Percentiles rank a stretch among this genome's conserved stretches.
Evolutionary conservation across 2,797 vertebrate genomes (phyloP).

Genomic region (Pristis pectinata): DNA sequence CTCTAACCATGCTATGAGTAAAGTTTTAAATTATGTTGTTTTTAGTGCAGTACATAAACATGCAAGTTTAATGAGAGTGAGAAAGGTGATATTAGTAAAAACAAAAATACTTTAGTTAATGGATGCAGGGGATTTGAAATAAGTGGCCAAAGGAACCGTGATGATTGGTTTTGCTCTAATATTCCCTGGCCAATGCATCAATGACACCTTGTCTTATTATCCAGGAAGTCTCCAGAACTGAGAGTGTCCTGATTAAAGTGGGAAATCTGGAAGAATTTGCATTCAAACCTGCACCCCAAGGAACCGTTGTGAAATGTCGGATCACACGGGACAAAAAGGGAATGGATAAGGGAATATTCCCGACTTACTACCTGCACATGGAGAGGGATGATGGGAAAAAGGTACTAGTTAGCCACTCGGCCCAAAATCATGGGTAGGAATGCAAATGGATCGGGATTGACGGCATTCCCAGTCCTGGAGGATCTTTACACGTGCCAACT

Average conservation of each 20-base stretch:
- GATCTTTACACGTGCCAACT: no score
- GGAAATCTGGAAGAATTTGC: conserved; percentile 70
- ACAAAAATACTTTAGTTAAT: no score
- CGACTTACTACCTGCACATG: conserved; percentile 80
- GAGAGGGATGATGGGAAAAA: conserved; percentile 69
- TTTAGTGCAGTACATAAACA: no score
- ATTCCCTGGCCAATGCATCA: not conserved
- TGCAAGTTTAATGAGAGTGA: no score
- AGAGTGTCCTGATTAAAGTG: conserved; percentile 51
- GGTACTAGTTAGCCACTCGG: conserved; percentile 48
- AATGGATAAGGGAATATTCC: conserved; percentile 76
- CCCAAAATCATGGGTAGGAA: not conserved
- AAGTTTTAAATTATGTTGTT: no score
- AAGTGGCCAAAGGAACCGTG: no score
- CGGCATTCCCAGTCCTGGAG: not conserved
- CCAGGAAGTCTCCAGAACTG: not conserved
- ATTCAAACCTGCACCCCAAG: conserved; percentile 59
- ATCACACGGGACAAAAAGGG: conserved; percentile 75
- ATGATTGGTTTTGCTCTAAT: not conserved
- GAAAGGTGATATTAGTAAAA: no score
- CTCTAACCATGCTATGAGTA: no score
- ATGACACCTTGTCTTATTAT: not conserved
- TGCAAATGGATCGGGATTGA: not conserved
- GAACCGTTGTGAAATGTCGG: conserved; percentile 66
- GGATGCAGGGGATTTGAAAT: no score